Base-by-base conservation (phyloP, 2,113 vertebrate species). In the Eidolon helvum region DNA sequence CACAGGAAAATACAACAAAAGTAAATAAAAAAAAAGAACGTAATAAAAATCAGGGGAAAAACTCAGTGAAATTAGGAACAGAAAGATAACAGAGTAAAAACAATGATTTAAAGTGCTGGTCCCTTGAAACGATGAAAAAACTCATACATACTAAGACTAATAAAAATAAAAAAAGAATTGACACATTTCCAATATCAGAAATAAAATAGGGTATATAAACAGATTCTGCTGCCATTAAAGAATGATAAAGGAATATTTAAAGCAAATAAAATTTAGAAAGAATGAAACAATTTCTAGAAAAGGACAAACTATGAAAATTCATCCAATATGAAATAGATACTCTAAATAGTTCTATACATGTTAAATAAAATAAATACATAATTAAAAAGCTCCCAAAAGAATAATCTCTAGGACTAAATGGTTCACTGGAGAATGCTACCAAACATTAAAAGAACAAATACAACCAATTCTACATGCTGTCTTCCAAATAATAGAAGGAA, bases 331-430 rank as follows among this genome's bases (percentile, higher is more conserved):
- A 95, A 96, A 85, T 21, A 87, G 72, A 94, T 82, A 96, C 65
- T 91, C 63, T 87, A 50, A 92, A 78, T 59, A 93, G n/a, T 82
- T 97, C 38, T 78, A 68, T 40, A 87, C 19, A 30, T 87, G 69
- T 87, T 91, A 96, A 96, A 96, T 94, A 92, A 95, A 96, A 94
- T 95, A 95, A 96, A 96, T 96, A 95, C 28, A 74, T 80, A 96
- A 69, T 57, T 65, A 91, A 93, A 87, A 96, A 87, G n/a, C 26
- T 93, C 61, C n/a, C 6, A 61, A 33, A 91, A 65, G 53, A 53
- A 50, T 43, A 89, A n/a, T 7, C 68, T 68, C 61, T 55, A 90
- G 68, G 22, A 28, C 33, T 63, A 94, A 75, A 57, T 69, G 26
- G 22, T 63, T 94, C 59, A 63, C 89, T 90, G 83, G 33, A 85